Conservation (phyloP, 2,888 invertebrate genomes). For the Scaptomyza tumidula region DNA sequence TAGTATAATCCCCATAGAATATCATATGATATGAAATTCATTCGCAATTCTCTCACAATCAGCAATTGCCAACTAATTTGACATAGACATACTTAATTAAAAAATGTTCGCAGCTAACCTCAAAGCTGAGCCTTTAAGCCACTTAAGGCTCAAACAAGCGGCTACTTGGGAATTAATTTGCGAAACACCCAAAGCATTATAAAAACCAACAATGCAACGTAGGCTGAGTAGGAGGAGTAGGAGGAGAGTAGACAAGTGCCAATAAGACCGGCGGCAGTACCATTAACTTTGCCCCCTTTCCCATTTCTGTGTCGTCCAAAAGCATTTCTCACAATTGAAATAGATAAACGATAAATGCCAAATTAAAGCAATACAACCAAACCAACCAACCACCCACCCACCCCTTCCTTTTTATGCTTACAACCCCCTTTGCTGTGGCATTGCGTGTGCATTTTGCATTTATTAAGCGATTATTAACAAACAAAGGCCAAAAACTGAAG, state of each 20-base stretch:
- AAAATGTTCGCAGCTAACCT: constrained; percentile 40
- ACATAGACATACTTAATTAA: constrained; percentile 67
- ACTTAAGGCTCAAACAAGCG: constrained; percentile 57
- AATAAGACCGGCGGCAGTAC: constrained; percentile 38
- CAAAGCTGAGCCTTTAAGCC: constrained; percentile 70
- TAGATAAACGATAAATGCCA: constrained; percentile 75
- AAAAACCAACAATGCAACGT: constrained; percentile 4
- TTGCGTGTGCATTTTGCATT: constrained; percentile 76
- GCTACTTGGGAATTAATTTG: constrained; percentile 72
- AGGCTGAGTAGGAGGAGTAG: no score
- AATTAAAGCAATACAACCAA: constrained; percentile 48
- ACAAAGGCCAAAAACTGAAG: constrained; percentile 61
- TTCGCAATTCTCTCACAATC: neutral
- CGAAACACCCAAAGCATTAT: constrained; percentile 55
- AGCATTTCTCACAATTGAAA: constrained; percentile 42
- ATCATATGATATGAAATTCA: neutral
- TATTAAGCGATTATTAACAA: constrained; percentile 83
- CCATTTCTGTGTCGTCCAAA: neutral
- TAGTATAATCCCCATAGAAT: neutral
- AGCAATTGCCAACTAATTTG: constrained; percentile 71
- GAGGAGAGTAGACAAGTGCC: constrained; percentile 41
- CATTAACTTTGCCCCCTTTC: constrained; percentile 4
- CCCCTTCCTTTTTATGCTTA: no score
- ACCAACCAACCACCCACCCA: neutral
- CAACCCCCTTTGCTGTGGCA: constrained; percentile 14